These are phyloP conservation scores for Xiphophorus couchianus DNA, from an alignment of 2,113 vertebrate species.

Conservation along the genomic window DNA sequence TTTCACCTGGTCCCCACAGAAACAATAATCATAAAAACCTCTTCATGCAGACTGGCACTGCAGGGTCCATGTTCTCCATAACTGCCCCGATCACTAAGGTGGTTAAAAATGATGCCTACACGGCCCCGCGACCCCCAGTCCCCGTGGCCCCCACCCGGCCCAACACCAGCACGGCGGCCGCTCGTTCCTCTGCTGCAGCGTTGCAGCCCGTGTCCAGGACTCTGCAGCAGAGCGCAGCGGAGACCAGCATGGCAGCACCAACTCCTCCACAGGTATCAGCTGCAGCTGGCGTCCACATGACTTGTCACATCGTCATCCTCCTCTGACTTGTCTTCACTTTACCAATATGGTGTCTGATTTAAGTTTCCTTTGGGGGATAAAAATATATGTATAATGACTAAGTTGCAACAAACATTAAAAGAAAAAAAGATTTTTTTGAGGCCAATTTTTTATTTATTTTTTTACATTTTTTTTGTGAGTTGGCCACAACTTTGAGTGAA, in stretches of 20 bases:
- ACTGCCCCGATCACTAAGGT: conserved; percentile 94
- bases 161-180: conserved; percentile 66
- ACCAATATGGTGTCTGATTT: too few species aligned
- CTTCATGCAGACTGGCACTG: conserved; percentile 77
- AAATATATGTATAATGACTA: too few species aligned
- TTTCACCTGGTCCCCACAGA: too few species aligned
- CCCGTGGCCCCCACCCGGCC: conserved; percentile 68
- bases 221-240: conserved; percentile 73
- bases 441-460: too few species aligned
- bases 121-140: conserved; percentile 82
- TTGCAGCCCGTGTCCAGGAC: conserved; percentile 87
- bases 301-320: not conserved
- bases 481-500: too few species aligned
- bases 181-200: conserved; percentile 74
- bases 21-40: not conserved
- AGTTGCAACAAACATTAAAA: too few species aligned
- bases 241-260: conserved; percentile 56
- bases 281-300: not conserved
- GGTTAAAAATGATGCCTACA: conserved; percentile 95
- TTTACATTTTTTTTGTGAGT: too few species aligned
- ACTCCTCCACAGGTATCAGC: conserved; percentile 77
- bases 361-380: too few species aligned
- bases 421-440: too few species aligned
- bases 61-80: conserved; percentile 83
- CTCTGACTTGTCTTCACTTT: not conserved